Base-by-base conservation (phyloP, 2,888 invertebrate species). In the Philaethria dido region DNA sequence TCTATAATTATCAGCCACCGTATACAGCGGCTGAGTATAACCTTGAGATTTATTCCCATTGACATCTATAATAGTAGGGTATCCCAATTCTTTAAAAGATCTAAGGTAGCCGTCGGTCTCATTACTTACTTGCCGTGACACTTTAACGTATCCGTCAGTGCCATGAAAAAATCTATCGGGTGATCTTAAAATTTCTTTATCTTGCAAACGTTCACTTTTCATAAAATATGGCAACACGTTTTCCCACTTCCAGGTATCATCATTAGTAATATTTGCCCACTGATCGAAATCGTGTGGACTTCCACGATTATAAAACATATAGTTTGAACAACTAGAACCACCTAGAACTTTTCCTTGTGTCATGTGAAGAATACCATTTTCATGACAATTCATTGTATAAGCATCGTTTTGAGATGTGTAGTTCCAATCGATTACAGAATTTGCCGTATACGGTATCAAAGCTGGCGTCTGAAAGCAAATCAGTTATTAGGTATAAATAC, bases 41-140 rank as follows among this genome's bases (percentile, higher is more conserved):
- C 93, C 93, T n/a, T 87, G 78, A 71, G 83, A 86, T 4, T 83
- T 75, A 42, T 77, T 73, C 1, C 88, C 89, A 72, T 92, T 86
- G 1, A 75, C 54, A 63, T 90, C 84, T 62, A 85, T 80, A 22
- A 83, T 50, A 3, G 77, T 68, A 3, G 75, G 66, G 47, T 79
- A 82, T 0, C 93, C 93, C 68, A 89, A 73, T 74, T 91, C 86
- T 66, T 80, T 72, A n/a, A 88, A 86, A 0, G 88, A 85, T 47
- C 78, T 69, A 11, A 85, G 66, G 64, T 85, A 78, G 16, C 72
- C 63, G 0, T 69, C 44, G 11, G 76, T 72, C 11, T 66, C 69
- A 22, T 68, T 55, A 29, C 65, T 20, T 47, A 59, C 16, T 52
- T 73, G 48, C 73, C 61, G 44, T 3, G 74, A 75, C 0, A 80